These are phyloP conservation scores for Esox lucius DNA, from an alignment of 2,797 vertebrate species.

Conservation along the genomic window DNA sequence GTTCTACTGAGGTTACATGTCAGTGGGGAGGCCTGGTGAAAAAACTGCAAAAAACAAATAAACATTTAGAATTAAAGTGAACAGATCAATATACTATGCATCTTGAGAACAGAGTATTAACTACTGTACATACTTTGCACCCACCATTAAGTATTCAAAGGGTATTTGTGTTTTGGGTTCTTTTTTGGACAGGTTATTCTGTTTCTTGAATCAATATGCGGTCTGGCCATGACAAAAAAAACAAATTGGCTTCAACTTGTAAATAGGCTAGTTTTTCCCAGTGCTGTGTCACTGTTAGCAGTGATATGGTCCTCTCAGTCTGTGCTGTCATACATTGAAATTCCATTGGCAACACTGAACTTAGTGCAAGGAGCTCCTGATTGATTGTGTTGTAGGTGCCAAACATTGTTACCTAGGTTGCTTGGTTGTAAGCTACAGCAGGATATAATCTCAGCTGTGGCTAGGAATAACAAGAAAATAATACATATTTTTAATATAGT, in stretches of 20 bases:
- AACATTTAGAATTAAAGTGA: not conserved
- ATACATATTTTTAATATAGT: too few species aligned
- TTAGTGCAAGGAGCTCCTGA: too few species aligned
- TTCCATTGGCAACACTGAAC: constrained; percentile 78
- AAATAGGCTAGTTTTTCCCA: constrained; percentile 75
- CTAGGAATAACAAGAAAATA: too few species aligned
- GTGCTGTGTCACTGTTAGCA: constrained; percentile 73
- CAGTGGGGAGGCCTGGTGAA: too few species aligned
- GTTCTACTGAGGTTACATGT: too few species aligned
- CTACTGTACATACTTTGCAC: constrained; percentile 31
- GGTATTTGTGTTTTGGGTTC: not conserved
- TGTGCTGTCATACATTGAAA: constrained; percentile 74
- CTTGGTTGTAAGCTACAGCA: too few species aligned
- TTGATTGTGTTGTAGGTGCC: too few species aligned
- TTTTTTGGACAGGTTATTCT: not conserved
- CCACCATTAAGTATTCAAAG: not conserved
- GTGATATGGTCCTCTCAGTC: constrained; percentile 86
- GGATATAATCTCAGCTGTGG: too few species aligned
- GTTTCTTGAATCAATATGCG: not conserved
- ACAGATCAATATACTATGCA: constrained; percentile 9
- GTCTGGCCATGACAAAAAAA: constrained; percentile 39
- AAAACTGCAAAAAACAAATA: too few species aligned
- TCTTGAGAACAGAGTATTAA: constrained; percentile 39
- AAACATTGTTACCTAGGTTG: too few species aligned
- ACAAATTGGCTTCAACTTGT: constrained; percentile 66